Base-by-base conservation (phyloP, 1,140 invertebrate genomes). In the Nebria ingens region DNA sequence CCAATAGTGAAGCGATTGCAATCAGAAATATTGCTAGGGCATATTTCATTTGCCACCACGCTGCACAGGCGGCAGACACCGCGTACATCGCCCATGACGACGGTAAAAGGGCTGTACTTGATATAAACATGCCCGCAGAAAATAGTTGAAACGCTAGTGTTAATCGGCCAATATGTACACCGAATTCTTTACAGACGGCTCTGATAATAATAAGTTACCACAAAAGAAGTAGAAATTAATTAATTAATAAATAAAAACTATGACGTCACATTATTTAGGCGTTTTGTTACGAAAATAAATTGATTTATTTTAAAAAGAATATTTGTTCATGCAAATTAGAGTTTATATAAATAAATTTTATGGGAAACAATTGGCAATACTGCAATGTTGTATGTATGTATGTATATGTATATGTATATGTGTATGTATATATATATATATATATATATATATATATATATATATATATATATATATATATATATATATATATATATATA, bases 51-150 rank as follows among this genome's bases (percentile, higher is more conserved):
- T 81, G 78, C 75, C 89, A 91, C 93, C 93, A 97, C 42, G 86
- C 85, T 20, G 87, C 90, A 66, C 89, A 79, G 0, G 92, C 88
- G 3, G 87, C 74, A 55, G 89, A 82, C 21, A 84, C 85, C 65
- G 80, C 76, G 61, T 83, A 87, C 85, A 94, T 91, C 49, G 92
- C 91, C 78, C 98, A 99, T 3, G 87, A 85, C 1, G 93, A 96
- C 0, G 97, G 97, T 25, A 99, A 75, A 73, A 92, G 91, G 0
- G 96, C 92, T 9, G 91, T 82, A 58, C 84, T 84, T 0, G 90
- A 84, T 15, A 91, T 87, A 71, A 93, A 98, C 85, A 95, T 90
- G 34, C 94, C 96, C 12, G 92, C 83, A 59, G 89, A 86, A 56
- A 95, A 85, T 13, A 96, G 69, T 20, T 89, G 79, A 61, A 97